phyloP scores from a whole-genome alignment of 1,140 invertebrate genomes.

The Thaumetopoea pityocampa region DNA sequence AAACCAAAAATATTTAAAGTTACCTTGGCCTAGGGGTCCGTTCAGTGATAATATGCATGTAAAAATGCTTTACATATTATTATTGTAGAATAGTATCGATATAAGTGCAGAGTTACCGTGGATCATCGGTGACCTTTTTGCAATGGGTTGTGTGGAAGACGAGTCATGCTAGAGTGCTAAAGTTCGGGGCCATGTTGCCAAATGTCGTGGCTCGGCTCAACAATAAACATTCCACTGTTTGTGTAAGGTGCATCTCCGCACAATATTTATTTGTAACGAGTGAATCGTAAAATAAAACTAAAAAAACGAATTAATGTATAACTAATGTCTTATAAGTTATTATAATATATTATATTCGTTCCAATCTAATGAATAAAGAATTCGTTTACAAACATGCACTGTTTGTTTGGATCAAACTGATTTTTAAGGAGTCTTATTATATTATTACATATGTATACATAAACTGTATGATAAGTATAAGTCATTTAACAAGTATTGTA shows the following conservation, averaged over 20 bases:
- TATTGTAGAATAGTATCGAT: constrained; percentile 14
- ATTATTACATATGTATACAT: constrained; percentile 2
- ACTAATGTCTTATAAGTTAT: constrained; percentile 7
- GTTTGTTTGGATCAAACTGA: constrained; percentile 7
- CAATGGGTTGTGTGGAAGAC: constrained; percentile 43
- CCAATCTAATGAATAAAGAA: too few relatives aligned
- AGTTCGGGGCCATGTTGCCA: constrained; percentile 59
- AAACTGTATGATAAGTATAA: constrained; percentile 32
- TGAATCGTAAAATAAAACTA: constrained; percentile 10
- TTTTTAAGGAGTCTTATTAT: constrained; percentile 3
- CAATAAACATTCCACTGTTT: constrained; percentile 55
- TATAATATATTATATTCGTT: constrained; percentile 7
- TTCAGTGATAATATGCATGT: constrained; percentile 66
- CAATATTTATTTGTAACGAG: constrained; percentile 35
- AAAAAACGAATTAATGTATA: constrained; percentile 5
- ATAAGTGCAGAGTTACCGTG: constrained; percentile 15
- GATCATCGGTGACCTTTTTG: constrained; percentile 34
- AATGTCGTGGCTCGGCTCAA: constrained; percentile 44
- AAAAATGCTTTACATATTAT: constrained; percentile 54
- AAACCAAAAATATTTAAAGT: constrained; percentile 70
- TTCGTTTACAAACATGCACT: constrained; percentile 1
- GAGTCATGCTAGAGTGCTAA: constrained; percentile 36
- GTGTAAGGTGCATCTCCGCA: constrained; percentile 28
- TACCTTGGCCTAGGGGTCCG: constrained; percentile 64
- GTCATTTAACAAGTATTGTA: constrained; percentile 43